Evolutionary conservation across 2,888 invertebrate species (phyloP), one percentile per base, ranked within the genome.

Genomic region (Endomychus coccineus): DNA sequence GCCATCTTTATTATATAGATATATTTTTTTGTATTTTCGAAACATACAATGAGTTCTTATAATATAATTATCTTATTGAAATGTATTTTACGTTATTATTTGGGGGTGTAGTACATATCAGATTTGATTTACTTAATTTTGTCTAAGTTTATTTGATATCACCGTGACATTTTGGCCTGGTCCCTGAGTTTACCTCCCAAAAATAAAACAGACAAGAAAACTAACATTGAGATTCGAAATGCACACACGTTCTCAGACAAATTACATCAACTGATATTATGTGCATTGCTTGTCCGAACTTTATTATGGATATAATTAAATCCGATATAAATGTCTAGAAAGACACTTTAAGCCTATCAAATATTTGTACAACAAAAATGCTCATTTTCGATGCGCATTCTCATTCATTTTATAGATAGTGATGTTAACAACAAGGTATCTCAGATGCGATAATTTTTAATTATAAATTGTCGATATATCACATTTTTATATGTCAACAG

Each of bases 151-250:
- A 60, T 63, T 64, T 66, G 65, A 66, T 66, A 66, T 67, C 63
- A 66, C 66, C 65, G 64, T 65, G 65, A 64, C 62, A 61, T 62
- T 64, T 66, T 66, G 68, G 67, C 68, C 68, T 68, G 69, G 68
- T 68, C 69, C 68, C 68, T 67, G 66, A 66, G 65, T 65, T 64
- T 62, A 65, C 65, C 64, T 62, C 62, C 62, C 63, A 52, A 50
- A 51, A n/a, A n/a, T n/a, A n/a, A 45, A 51, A 45, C 50, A 49
- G 48, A 47, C 51, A 44, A 38, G 38, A 39, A 40, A 42, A 28
- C 27, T 28, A 25, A 25, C 39, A 44, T 47, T 43, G 45, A 46
- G 39, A 45, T 48, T 47, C 52, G 55, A 58, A 56, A 59, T 57
- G 45, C 50, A 42, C 46, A 46, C 42, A 33, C 28, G 28, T 42